phyloP scores from a whole-genome alignment of 2,797 vertebrate species.

The Smutsia temminckii region DNA sequence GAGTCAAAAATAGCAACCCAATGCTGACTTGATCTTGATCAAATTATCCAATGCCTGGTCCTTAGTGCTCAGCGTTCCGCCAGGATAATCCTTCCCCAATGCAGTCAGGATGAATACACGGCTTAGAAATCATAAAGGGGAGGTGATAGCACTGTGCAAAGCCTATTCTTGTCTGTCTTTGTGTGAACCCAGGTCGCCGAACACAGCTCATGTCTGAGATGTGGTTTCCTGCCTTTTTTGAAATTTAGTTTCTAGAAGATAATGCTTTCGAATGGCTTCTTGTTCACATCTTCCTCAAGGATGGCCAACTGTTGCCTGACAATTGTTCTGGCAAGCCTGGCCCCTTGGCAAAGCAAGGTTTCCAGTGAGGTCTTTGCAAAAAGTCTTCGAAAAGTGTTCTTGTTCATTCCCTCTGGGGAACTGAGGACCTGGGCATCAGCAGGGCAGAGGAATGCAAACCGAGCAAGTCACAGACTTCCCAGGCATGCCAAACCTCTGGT shows the following conservation, averaged over 20 bases:
- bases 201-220: background rate
- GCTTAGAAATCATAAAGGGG: background rate
- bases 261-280: background rate
- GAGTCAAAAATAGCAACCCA: background rate
- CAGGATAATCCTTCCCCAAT: background rate
- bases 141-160: background rate
- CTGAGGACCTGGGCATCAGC: background rate
- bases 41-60: background rate
- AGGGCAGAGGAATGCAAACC: background rate
- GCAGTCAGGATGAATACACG: background rate
- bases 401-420: background rate
- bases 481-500: background rate
- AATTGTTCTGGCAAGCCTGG: background rate
- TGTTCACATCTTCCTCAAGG: background rate
- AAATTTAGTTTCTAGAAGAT: conserved; percentile 28
- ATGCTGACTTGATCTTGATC: background rate
- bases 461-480: background rate
- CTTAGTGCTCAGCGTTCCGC: background rate
- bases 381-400: background rate
- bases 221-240: conserved; percentile 51
- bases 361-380: background rate
- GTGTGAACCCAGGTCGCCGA: background rate
- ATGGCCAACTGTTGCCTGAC: background rate
- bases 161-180: background rate
- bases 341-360: background rate